These are phyloP conservation scores for Nycticryphes semicollaris DNA, from an alignment of 2,113 vertebrate species.

Conservation along the genomic window DNA sequence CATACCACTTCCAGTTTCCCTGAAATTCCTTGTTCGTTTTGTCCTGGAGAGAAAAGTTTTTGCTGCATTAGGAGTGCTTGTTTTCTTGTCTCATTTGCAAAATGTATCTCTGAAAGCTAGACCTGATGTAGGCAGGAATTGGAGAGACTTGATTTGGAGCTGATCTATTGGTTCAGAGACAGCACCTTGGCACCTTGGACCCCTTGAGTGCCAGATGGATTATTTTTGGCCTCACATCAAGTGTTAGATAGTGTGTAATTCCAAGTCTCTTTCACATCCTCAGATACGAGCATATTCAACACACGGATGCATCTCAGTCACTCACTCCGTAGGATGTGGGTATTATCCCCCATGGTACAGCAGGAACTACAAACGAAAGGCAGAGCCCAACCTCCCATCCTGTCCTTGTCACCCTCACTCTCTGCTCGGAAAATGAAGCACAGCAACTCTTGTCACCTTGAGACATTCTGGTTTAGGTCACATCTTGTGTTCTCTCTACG, in stretches of 20 bases:
- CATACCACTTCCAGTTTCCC: not conserved
- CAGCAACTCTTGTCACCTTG: not conserved
- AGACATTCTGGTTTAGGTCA: not conserved
- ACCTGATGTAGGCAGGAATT: not conserved
- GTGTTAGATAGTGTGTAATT: not conserved
- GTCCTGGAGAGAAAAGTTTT: not conserved
- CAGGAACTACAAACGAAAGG: not conserved
- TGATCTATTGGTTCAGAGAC: not conserved
- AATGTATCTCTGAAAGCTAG: not conserved
- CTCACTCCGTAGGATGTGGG: fast-evolving
- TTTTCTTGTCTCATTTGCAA: not conserved
- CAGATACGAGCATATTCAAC: not conserved
- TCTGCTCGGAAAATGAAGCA: not conserved
- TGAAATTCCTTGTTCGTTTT: not conserved
- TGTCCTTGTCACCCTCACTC: not conserved
- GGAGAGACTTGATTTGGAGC: not conserved
- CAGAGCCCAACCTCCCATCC: not conserved
- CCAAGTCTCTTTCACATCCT: not conserved
- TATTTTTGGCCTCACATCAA: not conserved
- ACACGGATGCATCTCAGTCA: not conserved
- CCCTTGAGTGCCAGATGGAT: not conserved
- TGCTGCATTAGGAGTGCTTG: not conserved
- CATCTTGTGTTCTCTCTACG: not conserved
- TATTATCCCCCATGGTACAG: fast-evolving
- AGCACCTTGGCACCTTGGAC: not conserved